A percentile compares a stretch with the other conserved stretches of the same genome.
Evolutionary conservation across 1,140 invertebrate genomes (phyloP).

Genomic region (Eumeta japonica): DNA sequence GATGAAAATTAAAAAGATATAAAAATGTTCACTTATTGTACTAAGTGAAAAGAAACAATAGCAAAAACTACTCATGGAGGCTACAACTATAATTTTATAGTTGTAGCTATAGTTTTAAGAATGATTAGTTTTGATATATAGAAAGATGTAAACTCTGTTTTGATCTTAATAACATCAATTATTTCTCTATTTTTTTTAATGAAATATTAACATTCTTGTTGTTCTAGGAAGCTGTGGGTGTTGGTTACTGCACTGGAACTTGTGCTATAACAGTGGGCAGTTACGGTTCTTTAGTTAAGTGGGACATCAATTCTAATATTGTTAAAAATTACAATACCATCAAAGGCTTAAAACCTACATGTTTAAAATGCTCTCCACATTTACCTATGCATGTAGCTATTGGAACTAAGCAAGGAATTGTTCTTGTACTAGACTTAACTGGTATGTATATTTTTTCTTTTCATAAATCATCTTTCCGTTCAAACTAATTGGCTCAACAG

Average conservation of each 20-base stretch:
- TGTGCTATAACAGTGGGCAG: conserved; percentile 61
- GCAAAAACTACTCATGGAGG: no score
- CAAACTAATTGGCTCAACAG: no score
- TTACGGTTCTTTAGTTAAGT: conserved; percentile 62
- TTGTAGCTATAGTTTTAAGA: background rate
- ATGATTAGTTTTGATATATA: conserved; percentile 1
- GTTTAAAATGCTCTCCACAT: conserved; percentile 65
- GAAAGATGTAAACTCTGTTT: no score
- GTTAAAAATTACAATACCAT: conserved; percentile 39
- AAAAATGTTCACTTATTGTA: no score
- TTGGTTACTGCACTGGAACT: conserved; percentile 50
- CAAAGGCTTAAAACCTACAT: conserved; percentile 55
- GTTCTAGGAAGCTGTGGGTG: conserved; percentile 49
- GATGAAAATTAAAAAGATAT: conserved; percentile 3
- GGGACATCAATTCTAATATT: conserved; percentile 63
- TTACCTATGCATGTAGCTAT: conserved; percentile 61
- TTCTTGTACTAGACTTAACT: conserved; percentile 61
- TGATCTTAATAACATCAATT: no score
- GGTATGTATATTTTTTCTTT: conserved; percentile 43
- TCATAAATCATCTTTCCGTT: conserved; percentile 1
- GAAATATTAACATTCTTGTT: conserved; percentile 13
- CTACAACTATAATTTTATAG: no score
- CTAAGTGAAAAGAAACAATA: no score
- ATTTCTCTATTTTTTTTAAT: no score
- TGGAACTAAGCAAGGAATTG: conserved; percentile 65